phyloP scores from a whole-genome alignment of 92 coral and sea anemone genomes.

The Meandrina meandrites region DNA sequence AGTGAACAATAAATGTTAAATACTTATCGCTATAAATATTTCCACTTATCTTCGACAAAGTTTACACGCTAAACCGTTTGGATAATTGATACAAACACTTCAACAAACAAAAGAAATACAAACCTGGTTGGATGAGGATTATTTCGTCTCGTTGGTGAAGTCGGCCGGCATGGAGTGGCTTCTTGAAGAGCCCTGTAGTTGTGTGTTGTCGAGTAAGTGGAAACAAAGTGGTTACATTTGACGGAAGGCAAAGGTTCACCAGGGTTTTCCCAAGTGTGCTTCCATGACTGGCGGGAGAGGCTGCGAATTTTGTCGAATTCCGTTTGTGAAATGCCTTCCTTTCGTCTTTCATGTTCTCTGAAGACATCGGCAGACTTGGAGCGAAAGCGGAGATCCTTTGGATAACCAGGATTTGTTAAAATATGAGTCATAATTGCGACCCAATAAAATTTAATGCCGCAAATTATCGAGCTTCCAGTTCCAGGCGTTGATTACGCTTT shows the following conservation, averaged over 20 bases:
- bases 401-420: slow-evolving; percentile 78
- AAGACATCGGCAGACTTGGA: slow-evolving; percentile 78
- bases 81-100: slow-evolving; percentile 12
- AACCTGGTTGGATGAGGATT: slow-evolving; percentile 98
- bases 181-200: slow-evolving; percentile 74
- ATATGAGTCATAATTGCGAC: slow-evolving; percentile 78
- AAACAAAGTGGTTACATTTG: slow-evolving; percentile 68
- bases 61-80: not conserved
- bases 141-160: slow-evolving; percentile 97
- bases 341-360: slow-evolving; percentile 58
- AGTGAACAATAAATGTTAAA: not conserved
- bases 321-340: slow-evolving; percentile 57
- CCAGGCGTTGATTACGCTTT: not conserved
- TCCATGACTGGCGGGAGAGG: slow-evolving; percentile 89
- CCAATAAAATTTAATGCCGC: not conserved
- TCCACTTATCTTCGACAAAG: slow-evolving; percentile 10
- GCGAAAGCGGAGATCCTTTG: slow-evolving; percentile 73
- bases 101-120: slow-evolving; percentile 15
- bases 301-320: slow-evolving; percentile 87
- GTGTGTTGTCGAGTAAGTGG: slow-evolving; percentile 82
- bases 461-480: not conserved
- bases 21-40: not conserved
- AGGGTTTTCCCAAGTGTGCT: slow-evolving; percentile 78
- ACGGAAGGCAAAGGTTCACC: slow-evolving; percentile 84
- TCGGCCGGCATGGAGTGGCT: slow-evolving; percentile 77